These are phyloP conservation scores for Emmelina monodactyla DNA, from an alignment of 2,888 invertebrate genomes.

Conservation along the genomic window DNA sequence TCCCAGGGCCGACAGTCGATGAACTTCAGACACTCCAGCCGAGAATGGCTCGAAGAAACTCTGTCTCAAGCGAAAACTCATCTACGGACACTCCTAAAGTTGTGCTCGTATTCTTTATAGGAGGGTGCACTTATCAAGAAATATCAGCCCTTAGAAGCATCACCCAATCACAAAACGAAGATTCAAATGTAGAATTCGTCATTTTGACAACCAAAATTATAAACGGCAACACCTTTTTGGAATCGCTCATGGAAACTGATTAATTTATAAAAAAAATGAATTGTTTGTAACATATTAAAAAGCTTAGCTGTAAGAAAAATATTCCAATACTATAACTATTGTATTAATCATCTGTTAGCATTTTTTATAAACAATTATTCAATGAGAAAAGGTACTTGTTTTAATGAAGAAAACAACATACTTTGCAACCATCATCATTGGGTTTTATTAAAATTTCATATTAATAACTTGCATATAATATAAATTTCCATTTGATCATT, in stretches of 20 bases:
- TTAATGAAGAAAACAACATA: background rate
- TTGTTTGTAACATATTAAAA: slow-evolving; percentile 6
- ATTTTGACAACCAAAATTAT: slow-evolving; percentile 92
- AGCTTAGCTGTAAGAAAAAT: slow-evolving; percentile 10
- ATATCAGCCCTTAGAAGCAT: slow-evolving; percentile 78
- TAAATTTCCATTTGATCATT: slow-evolving; percentile 58
- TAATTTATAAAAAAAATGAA: slow-evolving; percentile 14
- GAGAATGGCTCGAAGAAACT: slow-evolving; percentile 63
- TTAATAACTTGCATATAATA: slow-evolving; percentile 61
- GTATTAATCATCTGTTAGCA: background rate
- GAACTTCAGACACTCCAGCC: slow-evolving; percentile 69
- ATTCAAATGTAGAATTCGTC: slow-evolving; percentile 86
- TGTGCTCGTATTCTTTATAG: slow-evolving; percentile 93
- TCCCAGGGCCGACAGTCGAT: slow-evolving; percentile 82
- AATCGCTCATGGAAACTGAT: slow-evolving; percentile 72
- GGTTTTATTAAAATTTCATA: slow-evolving; percentile 61
- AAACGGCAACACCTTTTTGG: slow-evolving; percentile 87
- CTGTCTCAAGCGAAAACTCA: slow-evolving; percentile 67
- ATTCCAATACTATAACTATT: slow-evolving; percentile 4
- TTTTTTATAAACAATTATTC: background rate
- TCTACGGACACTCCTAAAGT: slow-evolving; percentile 70
- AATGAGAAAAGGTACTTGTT: background rate
- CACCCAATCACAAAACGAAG: slow-evolving; percentile 79
- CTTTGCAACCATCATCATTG: slow-evolving; percentile 33
- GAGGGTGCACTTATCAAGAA: slow-evolving; percentile 97